A percentile compares a stretch with the other conserved stretches of the same genome.
phyloP scores from a whole-genome alignment of 2,888 invertebrate species.

The Ectemnius continuus region DNA sequence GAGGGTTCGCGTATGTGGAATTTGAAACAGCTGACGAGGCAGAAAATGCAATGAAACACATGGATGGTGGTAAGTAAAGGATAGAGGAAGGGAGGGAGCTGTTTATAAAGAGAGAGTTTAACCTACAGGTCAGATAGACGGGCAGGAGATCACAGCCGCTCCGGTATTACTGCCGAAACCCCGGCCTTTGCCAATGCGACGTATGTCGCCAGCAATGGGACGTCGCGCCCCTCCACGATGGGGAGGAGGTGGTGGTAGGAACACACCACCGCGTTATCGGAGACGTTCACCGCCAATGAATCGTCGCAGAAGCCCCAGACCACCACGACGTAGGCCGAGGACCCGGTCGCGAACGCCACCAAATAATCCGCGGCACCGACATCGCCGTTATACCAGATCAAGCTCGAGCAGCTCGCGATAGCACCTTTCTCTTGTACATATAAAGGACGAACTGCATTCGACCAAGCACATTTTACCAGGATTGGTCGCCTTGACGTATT shows the following conservation, averaged over 20 bases:
- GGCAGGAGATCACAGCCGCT: slow-evolving; percentile 96
- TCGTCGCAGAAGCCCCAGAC: slow-evolving; percentile 80
- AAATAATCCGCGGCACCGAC: slow-evolving; percentile 79
- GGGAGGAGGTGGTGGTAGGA: slow-evolving; percentile 78
- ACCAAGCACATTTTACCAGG: slow-evolving; percentile 23
- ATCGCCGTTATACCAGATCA: slow-evolving; percentile 86
- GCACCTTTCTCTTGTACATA: slow-evolving; percentile 52
- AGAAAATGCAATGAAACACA: slow-evolving; percentile 98
- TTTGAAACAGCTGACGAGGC: slow-evolving; percentile 96
- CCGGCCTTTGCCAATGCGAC: slow-evolving; percentile 80
- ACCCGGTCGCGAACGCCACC: slow-evolving; percentile 80
- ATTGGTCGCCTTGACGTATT: slow-evolving; percentile 43
- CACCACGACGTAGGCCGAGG: slow-evolving; percentile 82
- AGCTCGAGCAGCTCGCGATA: slow-evolving; percentile 87
- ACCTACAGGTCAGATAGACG: slow-evolving; percentile 91
- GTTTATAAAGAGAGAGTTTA: neutral
- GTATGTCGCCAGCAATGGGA: slow-evolving; percentile 74
- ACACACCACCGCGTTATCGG: slow-evolving; percentile 76
- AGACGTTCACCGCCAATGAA: slow-evolving; percentile 78
- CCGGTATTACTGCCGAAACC: slow-evolving; percentile 92
- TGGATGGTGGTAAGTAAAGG: slow-evolving; percentile 93
- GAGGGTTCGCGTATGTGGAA: slow-evolving; percentile 97
- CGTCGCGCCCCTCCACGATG: slow-evolving; percentile 81
- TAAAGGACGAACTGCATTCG: slow-evolving; percentile 39
- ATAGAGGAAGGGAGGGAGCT: neutral